A percentile compares a stretch with the other conserved stretches of the same genome.
phyloP scores from a whole-genome alignment of 2,113 vertebrate genomes.

The Vicugna pacos region DNA sequence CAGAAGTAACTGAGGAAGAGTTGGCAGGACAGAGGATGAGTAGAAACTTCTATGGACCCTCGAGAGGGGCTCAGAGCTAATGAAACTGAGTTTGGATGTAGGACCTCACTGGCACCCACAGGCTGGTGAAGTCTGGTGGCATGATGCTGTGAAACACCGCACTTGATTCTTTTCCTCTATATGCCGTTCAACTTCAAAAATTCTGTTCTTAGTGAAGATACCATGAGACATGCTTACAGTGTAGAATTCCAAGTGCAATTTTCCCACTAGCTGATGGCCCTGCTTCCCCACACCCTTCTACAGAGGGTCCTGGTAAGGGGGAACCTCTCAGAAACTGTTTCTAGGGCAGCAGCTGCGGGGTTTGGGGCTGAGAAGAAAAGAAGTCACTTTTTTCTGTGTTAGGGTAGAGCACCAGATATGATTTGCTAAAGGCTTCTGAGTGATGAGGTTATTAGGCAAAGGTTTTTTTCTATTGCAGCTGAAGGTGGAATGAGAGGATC shows the following conservation, averaged over 20 bases:
- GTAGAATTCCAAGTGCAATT: neutral
- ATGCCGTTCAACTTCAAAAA: neutral
- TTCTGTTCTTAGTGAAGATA: neutral
- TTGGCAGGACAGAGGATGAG: accelerated
- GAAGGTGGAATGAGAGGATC: neutral
- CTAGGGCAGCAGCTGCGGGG: neutral
- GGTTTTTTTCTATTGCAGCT: conserved; percentile 37
- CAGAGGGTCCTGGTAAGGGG: neutral
- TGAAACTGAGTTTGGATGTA: neutral
- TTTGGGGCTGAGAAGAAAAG: neutral
- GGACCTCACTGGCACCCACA: neutral
- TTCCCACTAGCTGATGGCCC: neutral
- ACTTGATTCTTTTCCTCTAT: neutral
- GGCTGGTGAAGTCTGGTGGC: neutral
- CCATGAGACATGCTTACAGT: neutral
- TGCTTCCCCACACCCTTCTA: neutral
- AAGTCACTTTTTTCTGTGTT: neutral
- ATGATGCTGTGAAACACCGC: neutral
- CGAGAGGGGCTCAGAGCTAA: neutral
- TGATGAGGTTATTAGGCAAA: neutral
- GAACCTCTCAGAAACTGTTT: neutral
- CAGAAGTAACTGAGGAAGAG: neutral
- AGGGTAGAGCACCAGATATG: neutral
- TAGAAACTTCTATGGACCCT: neutral
- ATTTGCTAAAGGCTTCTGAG: neutral